Evolutionary conservation across 2,113 vertebrate genomes (phyloP).

Genomic region (Candoia aspera): DNA sequence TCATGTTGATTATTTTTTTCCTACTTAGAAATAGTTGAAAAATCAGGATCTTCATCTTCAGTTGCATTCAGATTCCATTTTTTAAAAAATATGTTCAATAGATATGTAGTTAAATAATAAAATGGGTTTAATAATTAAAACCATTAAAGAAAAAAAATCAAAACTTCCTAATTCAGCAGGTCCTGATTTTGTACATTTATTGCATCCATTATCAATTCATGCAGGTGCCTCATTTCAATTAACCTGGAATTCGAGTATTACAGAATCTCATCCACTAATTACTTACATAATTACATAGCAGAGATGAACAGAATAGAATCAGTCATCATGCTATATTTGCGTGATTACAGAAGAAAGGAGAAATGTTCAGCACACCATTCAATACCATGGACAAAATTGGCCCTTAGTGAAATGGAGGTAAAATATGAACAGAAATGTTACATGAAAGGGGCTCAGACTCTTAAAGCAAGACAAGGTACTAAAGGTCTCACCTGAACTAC

Average conservation of each 20-base stretch:
- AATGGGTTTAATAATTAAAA: constrained; percentile 41
- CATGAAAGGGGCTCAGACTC: background rate
- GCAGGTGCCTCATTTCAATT: constrained; percentile 73
- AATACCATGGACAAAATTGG: constrained; percentile 65
- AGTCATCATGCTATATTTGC: constrained; percentile 74
- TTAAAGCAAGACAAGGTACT: constrained; percentile 48
- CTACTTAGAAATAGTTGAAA: constrained; percentile 32
- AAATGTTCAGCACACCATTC: constrained; percentile 70
- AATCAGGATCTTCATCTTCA: constrained; percentile 54
- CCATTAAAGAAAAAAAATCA: constrained; percentile 57
- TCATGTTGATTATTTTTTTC: constrained; percentile 38
- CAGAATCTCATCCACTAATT: constrained; percentile 75
- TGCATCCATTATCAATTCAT: constrained; percentile 70
- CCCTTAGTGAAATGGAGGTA: constrained; percentile 58
- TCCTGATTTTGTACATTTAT: constrained; percentile 71
- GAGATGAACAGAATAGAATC: constrained; percentile 78
- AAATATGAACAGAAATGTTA: background rate
- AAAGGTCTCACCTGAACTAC: constrained; percentile 57
- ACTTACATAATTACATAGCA: constrained; percentile 76
- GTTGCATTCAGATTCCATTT: constrained; percentile 46
- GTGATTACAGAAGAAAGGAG: constrained; percentile 79
- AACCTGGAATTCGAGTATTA: constrained; percentile 79
- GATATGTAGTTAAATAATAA: constrained; percentile 39
- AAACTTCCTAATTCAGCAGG: constrained; percentile 74
- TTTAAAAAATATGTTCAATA: constrained; percentile 45